A percentile compares a stretch with the other conserved stretches of the same genome.
Evolutionary conservation across 2,113 vertebrate genomes (phyloP).

Genomic region (Labeo rohita): DNA sequence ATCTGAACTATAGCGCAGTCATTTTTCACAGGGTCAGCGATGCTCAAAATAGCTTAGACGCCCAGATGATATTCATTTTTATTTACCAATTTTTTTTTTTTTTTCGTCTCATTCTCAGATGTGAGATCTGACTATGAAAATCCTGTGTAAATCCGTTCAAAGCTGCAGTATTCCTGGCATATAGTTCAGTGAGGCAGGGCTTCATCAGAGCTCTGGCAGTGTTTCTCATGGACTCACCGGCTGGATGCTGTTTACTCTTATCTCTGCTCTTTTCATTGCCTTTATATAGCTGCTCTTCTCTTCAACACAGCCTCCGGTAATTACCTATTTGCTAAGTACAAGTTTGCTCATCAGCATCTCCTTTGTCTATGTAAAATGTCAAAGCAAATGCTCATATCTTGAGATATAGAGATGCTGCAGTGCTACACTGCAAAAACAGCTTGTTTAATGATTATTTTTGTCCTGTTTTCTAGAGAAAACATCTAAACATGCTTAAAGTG

Average conservation of each 20-base stretch:
- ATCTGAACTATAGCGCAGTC: background rate
- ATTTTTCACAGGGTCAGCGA: constrained; percentile 33
- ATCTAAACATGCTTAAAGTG: background rate
- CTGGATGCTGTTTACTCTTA: constrained; percentile 7
- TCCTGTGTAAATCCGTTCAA: constrained; percentile 33
- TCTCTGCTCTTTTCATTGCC: background rate
- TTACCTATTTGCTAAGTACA: constrained; percentile 34
- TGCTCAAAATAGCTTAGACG: constrained; percentile 19
- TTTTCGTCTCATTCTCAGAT: background rate
- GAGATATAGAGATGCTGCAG: constrained; percentile 20
- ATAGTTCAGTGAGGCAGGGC: constrained; percentile 6
- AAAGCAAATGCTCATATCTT: constrained; percentile 32
- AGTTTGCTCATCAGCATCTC: constrained; percentile 19
- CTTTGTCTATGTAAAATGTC: constrained; percentile 28
- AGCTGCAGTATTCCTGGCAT: background rate
- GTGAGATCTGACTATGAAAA: constrained; percentile 29
- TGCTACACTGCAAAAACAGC: background rate
- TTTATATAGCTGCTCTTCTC: constrained; percentile 3
- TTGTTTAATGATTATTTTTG: background rate
- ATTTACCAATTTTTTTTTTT: background rate
- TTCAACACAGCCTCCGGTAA: background rate
- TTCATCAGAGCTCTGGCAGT: constrained; percentile 12
- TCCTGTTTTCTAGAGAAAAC: background rate
- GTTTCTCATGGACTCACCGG: background rate
- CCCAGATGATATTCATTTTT: background rate